Evolutionary conservation across 2,888 invertebrate genomes (phyloP), one percentile per base, ranked within the genome.

Genomic region (Cantharis nigra): DNA sequence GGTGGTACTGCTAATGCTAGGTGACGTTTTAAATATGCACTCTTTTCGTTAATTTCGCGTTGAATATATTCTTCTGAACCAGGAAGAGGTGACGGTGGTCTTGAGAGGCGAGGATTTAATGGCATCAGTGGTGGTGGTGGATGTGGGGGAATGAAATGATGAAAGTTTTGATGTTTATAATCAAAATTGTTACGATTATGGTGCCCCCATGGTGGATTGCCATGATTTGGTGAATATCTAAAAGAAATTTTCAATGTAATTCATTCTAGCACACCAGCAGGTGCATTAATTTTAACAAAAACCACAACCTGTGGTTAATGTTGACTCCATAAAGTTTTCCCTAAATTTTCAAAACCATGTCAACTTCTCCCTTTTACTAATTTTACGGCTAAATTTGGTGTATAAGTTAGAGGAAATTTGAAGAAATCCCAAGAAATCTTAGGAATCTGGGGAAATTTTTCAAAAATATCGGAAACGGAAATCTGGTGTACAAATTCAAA

Each of bases 31-130:
- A 87, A 86, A 74, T 85, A 83, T 70, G 86, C 86, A 81, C 87
- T 87, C 16, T 85, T 86, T 78, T 86, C 81, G 81, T 87, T 83
- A 69, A 88, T 87, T 79, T 87, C 87, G 65, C 83, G 81, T 69
- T 83, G 82, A 74, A 85, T 85, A 76, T 86, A 85, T 78, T 88
- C 88, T 77, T 88, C 87, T 65, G 85, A 84, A 3, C 87, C 87
- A 16, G 84, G 84, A 49, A 85, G 81, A 18, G 87, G 87, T 14
- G 87, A 86, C 49, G 78, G 67, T n/a, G 82, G 76, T 71, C 77
- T 69, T 49, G 7, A n/a, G 7, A 49, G 5, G 3, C 87, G 87
- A 18, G 84, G 81, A 16, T 87, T 87, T 16, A 87, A 86, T 63
- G 78, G 64, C 10, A 81, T 74, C 69, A 76, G n/a, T 69, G 20